These are phyloP conservation scores for Mionectes macconnelli DNA, from an alignment of 2,113 vertebrate genomes.

Conservation along the genomic window DNA sequence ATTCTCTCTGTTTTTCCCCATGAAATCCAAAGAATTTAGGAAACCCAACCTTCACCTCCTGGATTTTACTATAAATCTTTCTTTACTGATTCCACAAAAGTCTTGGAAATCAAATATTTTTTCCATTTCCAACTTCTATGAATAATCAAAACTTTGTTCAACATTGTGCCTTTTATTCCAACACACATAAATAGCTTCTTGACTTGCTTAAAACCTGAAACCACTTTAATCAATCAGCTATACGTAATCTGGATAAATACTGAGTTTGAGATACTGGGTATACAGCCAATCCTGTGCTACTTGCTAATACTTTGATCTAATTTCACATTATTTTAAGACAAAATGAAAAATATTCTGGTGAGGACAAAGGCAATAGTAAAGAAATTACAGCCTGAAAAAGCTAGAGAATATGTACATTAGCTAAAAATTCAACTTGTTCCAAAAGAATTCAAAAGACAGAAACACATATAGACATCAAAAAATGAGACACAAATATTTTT, in stretches of 20 bases:
- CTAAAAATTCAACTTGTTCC: background rate
- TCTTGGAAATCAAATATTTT: constrained; percentile 14
- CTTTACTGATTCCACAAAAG: background rate
- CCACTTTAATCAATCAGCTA: constrained; percentile 35
- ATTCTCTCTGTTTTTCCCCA: background rate
- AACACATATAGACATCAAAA: background rate
- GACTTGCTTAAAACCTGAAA: constrained; percentile 52
- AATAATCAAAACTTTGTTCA: constrained; percentile 46
- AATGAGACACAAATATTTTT: constrained; percentile 2
- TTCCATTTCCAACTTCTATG: constrained; percentile 24
- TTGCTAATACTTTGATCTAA: constrained; percentile 53
- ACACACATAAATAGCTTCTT: constrained; percentile 44
- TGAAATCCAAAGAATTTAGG: background rate
- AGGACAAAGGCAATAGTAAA: background rate
- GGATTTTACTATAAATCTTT: background rate
- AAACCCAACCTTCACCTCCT: background rate
- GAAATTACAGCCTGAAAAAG: background rate
- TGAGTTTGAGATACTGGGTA: constrained; percentile 26
- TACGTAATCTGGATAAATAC: constrained; percentile 37
- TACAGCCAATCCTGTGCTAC: background rate
- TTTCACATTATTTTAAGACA: constrained; percentile 28
- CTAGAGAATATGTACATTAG: background rate
- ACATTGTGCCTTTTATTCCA: constrained; percentile 34
- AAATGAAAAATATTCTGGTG: constrained; percentile 20
- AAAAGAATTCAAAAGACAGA: constrained; percentile 13